Conservation (phyloP, 35 echinoderm and acorn worm genomes). For the Strongylocentrotus purpuratus region DNA sequence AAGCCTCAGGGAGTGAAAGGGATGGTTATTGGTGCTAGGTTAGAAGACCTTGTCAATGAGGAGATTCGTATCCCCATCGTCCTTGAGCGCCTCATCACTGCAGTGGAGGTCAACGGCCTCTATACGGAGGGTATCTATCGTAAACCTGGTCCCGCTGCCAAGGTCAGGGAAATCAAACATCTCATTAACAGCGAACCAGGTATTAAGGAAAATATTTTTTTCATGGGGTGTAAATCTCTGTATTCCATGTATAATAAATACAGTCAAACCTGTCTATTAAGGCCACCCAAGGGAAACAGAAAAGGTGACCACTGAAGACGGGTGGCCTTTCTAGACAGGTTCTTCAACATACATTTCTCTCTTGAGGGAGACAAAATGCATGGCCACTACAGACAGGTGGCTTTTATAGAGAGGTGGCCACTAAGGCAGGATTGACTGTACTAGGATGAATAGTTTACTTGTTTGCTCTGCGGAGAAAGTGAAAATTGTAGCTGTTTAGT, state of each 20-base stretch:
- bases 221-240: neutral
- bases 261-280: no score
- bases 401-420: no score
- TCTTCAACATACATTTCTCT: no score
- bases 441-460: no score
- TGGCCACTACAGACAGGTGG: no score
- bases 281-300: no score
- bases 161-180: constrained; percentile 94
- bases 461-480: no score
- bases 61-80: constrained; percentile 47
- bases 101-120: constrained; percentile 84
- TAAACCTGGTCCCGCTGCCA: constrained; percentile 79
- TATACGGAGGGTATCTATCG: constrained; percentile 95
- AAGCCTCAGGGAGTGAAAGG: constrained; percentile 67
- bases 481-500: no score
- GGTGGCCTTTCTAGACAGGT: no score
- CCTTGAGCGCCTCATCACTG: constrained; percentile 64
- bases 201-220: constrained; percentile 35
- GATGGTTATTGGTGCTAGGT: constrained; percentile 65
- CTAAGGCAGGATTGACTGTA: no score
- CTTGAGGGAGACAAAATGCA: no score
- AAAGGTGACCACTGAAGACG: no score
- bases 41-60: constrained; percentile 51
- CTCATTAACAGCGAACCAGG: constrained; percentile 85
- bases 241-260: neutral